A percentile compares a stretch with the other conserved stretches of the same genome.
phyloP scores from a whole-genome alignment of 2,888 invertebrate species.

The Pediacus dermestoides region DNA sequence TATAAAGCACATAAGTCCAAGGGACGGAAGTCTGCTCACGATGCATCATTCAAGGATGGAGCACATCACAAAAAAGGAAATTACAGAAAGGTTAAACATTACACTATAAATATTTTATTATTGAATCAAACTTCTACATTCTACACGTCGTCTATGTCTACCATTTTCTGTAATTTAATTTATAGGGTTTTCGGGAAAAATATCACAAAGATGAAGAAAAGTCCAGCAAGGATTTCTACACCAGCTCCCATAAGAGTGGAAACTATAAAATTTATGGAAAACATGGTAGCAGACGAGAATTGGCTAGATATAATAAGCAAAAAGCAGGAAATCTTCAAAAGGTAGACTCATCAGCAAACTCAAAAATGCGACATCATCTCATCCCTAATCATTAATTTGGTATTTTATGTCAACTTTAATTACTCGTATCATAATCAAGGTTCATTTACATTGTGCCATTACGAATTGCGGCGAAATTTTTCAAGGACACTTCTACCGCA shows the following conservation, averaged over 20 bases:
- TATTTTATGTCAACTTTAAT: too few relatives aligned
- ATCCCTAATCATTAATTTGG: too few relatives aligned
- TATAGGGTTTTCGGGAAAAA: constrained; percentile 48
- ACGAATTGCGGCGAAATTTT: too few relatives aligned
- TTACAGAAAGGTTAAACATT: constrained; percentile 43
- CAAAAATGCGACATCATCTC: too few relatives aligned
- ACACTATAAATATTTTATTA: background rate
- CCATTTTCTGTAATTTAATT: constrained; percentile 4
- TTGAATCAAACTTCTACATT: constrained; percentile 1
- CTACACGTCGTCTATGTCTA: background rate
- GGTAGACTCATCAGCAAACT: too few relatives aligned
- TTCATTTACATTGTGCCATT: too few relatives aligned
- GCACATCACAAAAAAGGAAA: constrained; percentile 41
- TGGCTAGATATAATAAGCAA: too few relatives aligned
- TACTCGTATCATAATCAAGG: too few relatives aligned
- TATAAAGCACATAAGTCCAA: constrained; percentile 38
- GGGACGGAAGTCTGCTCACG: constrained; percentile 38
- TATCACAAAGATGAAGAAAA: constrained; percentile 50
- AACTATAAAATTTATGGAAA: constrained; percentile 46
- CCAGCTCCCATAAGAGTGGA: constrained; percentile 47
- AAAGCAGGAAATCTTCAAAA: too few relatives aligned
- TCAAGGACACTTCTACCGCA: too few relatives aligned
- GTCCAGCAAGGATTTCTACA: constrained; percentile 50
- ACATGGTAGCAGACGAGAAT: constrained; percentile 40
- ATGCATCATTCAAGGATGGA: constrained; percentile 37